Evolutionary conservation across 2,113 vertebrate species (phyloP), one percentile per base, ranked within the genome.

Genomic region (Pterocles burchelli): DNA sequence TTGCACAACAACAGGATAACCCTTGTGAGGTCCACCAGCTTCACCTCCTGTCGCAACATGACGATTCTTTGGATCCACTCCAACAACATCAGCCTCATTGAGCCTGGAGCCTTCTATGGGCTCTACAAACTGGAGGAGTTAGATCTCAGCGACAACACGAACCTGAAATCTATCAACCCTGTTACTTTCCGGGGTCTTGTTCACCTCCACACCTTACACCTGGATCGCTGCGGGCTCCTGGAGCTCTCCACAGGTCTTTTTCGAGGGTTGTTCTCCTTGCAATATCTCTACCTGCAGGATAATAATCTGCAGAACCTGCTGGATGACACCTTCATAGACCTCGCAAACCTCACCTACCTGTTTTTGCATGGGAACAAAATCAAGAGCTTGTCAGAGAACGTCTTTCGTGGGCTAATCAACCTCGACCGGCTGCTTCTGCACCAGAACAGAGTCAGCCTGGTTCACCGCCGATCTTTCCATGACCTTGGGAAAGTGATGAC

Each of bases 321-420:
- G 21, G 98, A 99, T 2, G 99, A 99, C 96, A 98, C 99, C 87
- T 99, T 99, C 96, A 96, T 99, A 15, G 99, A 99, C 96, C 98
- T 99, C 41, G 99, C 99, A 34, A 99, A 99, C 98, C 99, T 99
- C 94, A 99, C 99, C 1, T 99, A 99, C 97, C 98, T 99, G 90
- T 99, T 99, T 97, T 97, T 99, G 95, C 99, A 99, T 18, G 99
- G 99, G 65, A 99, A 99, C 97, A 99, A 98, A 95, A 99, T 99
- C 94, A 99, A 98, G 93, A 98, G 98, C 45, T 98, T 99, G 93
- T 99, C 99, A 0, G 99, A 99, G 95, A 99, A 99, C 15, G 99
- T 99, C 97, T 98, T 99, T 90, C 98, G 98, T 0, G 99, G 99
- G 68, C 96, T 99, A 71, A 97, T 98, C 97, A 99, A 98, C 97